A percentile compares a stretch with the other conserved stretches of the same genome.
phyloP scores from a whole-genome alignment of 2,888 invertebrate species.

The Ptilodon capucinus region DNA sequence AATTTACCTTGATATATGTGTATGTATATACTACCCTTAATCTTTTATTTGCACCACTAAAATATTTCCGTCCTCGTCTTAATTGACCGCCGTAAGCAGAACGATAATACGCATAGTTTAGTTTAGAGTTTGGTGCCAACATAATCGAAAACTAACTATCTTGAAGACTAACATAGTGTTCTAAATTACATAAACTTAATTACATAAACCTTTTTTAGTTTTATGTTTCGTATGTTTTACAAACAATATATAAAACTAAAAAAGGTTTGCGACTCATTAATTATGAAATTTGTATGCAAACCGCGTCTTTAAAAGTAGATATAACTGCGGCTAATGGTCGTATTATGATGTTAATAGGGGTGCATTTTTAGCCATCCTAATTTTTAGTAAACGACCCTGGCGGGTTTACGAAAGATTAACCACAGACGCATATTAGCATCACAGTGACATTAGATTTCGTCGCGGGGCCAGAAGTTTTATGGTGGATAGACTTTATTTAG shows the following conservation, averaged over 20 bases:
- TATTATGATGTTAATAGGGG: constrained; percentile 66
- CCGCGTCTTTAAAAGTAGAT: constrained; percentile 13
- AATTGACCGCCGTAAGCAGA: no score
- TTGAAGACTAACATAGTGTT: no score
- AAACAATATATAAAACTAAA: background rate
- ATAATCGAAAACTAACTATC: no score
- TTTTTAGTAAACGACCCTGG: constrained; percentile 70
- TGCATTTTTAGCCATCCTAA: constrained; percentile 71
- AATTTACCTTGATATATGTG: no score
- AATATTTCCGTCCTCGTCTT: no score
- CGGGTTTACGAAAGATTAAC: constrained; percentile 76
- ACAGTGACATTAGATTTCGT: constrained; percentile 36
- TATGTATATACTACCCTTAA: no score
- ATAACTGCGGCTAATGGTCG: constrained; percentile 53
- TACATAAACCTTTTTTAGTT: no score
- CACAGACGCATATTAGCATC: constrained; percentile 63
- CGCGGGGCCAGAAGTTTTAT: background rate
- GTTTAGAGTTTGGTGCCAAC: no score
- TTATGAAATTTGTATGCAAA: constrained; percentile 27
- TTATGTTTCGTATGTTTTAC: no score
- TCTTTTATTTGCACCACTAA: no score
- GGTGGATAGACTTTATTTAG: background rate
- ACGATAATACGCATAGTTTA: no score
- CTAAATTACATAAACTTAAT: no score
- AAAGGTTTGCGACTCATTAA: background rate